Conservation (phyloP, 2,888 invertebrate genomes). For the Caenorhabditis plicata region DNA sequence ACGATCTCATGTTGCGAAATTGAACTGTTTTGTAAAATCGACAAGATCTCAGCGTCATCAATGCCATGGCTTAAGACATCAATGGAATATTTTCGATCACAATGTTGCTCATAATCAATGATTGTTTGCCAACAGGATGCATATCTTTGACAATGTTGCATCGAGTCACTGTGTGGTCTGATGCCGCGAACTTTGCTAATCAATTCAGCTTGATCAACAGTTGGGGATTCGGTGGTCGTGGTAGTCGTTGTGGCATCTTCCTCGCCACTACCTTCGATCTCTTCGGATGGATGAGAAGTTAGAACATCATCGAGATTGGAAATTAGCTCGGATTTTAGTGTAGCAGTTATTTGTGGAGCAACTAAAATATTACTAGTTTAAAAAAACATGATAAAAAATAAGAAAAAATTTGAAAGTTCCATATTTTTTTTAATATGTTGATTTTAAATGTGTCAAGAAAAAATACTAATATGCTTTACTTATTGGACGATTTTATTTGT, state of each 20-base stretch:
- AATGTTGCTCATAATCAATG: conserved; percentile 39
- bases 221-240: conserved; percentile 1
- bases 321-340: conserved; percentile 10
- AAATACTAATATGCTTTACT: too few species aligned
- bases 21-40: conserved; percentile 35
- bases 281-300: conserved; percentile 2
- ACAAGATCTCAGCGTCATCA: conserved; percentile 39
- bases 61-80: conserved; percentile 45
- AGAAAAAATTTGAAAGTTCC: too few species aligned
- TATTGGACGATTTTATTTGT: too few species aligned
- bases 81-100: conserved; percentile 35
- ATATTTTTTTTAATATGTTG: too few species aligned
- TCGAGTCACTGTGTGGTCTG: conserved; percentile 26
- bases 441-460: too few species aligned
- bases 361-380: background rate
- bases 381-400: too few species aligned
- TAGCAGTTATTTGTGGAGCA: conserved; percentile 3
- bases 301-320: conserved; percentile 16
- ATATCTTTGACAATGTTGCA: conserved; percentile 34
- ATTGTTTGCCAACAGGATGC: conserved; percentile 38
- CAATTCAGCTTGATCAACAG: background rate
- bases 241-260: conserved; percentile 2
- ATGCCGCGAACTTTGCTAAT: conserved; percentile 24
- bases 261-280: conserved; percentile 28
- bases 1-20: conserved; percentile 43